Conservation (phyloP, 2,797 vertebrate genomes). For the Chaenodraco wilsoni region DNA sequence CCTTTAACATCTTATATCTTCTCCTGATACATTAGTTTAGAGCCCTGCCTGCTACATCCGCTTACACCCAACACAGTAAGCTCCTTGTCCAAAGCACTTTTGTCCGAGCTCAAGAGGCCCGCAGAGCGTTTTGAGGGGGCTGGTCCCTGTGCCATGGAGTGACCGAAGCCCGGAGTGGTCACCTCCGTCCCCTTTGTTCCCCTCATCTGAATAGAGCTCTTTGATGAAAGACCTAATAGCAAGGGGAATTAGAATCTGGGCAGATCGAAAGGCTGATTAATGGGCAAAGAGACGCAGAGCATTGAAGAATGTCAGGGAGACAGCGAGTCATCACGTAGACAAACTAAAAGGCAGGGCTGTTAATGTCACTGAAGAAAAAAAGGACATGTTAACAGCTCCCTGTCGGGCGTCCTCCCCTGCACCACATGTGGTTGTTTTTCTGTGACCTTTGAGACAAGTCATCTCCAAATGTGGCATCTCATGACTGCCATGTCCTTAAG, state of each 20-base stretch:
- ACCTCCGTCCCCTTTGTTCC: conserved; percentile 84
- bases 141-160: conserved; percentile 69
- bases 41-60: conserved; percentile 48
- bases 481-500: conserved; percentile 2
- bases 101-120: conserved; percentile 70
- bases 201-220: conserved; percentile 78
- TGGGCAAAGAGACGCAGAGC: conserved; percentile 32
- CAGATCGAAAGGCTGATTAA: conserved; percentile 51
- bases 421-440: neutral
- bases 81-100: conserved; percentile 77
- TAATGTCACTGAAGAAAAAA: conserved; percentile 37
- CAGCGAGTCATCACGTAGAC: conserved; percentile 33
- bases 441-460: conserved; percentile 27
- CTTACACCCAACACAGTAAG: conserved; percentile 57
- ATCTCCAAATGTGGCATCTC: conserved; percentile 27
- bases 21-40: conserved; percentile 57
- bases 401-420: conserved; percentile 17
- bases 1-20: conserved; percentile 39
- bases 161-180: conserved; percentile 74
- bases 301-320: conserved; percentile 31
- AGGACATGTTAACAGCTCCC: conserved; percentile 25
- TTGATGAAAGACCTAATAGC: conserved; percentile 79
- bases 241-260: conserved; percentile 65
- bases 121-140: conserved; percentile 57
- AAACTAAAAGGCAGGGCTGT: conserved; percentile 30